Percentiles rank a stretch among this genome's conserved stretches.
These are phyloP conservation scores for Megalopta genalis DNA, from an alignment of 1,140 invertebrate species.

Conservation along the genomic window DNA sequence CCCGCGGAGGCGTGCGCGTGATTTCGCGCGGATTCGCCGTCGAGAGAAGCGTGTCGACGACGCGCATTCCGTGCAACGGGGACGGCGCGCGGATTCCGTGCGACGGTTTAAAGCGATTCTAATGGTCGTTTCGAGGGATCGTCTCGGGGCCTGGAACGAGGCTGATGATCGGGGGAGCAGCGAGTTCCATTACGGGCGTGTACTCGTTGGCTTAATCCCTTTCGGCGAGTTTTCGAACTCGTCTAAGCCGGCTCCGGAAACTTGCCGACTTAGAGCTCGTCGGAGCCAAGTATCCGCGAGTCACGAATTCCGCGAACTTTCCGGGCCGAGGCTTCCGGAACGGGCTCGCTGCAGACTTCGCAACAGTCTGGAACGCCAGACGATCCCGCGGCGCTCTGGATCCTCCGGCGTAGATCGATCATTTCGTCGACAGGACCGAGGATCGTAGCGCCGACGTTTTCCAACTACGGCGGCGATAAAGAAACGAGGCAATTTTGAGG, in stretches of 20 bases:
- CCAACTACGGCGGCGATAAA: too few species aligned
- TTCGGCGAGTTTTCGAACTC: slow-evolving; percentile 60
- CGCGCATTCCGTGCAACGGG: neutral
- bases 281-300: slow-evolving; percentile 49
- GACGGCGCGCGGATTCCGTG: too few species aligned
- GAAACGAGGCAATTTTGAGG: too few species aligned
- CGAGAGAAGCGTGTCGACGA: neutral
- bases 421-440: too few species aligned
- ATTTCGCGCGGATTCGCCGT: too few species aligned
- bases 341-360: neutral
- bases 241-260: slow-evolving; percentile 53
- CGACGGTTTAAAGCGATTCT: slow-evolving; percentile 31
- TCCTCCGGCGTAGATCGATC: neutral
- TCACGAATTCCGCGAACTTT: slow-evolving; percentile 56
- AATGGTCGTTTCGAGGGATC: slow-evolving; percentile 49
- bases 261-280: slow-evolving; percentile 37
- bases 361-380: neutral
- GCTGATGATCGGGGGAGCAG: neutral
- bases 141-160: slow-evolving; percentile 10
- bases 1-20: too few species aligned
- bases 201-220: slow-evolving; percentile 55
- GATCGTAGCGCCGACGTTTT: too few species aligned
- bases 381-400: neutral
- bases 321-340: slow-evolving; percentile 22
- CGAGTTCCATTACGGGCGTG: slow-evolving; percentile 50